phyloP scores from a whole-genome alignment of 2,888 invertebrate species.

The Drosophila mettleri region DNA sequence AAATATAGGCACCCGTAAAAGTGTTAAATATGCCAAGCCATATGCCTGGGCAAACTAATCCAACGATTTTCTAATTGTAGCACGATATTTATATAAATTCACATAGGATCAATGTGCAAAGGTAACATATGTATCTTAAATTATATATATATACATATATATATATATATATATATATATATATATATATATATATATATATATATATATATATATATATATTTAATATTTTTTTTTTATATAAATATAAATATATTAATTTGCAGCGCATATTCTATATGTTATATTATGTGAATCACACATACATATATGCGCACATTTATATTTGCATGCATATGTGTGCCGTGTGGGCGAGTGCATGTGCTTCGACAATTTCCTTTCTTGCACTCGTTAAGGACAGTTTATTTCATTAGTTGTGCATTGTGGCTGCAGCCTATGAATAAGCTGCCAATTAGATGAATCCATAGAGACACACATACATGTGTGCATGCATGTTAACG shows the following conservation, averaged over 20 bases:
- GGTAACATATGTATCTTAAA: no score
- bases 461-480: slow-evolving; percentile 2
- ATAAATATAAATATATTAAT: not conserved
- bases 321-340: not conserved
- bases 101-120: no score
- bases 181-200: not conserved
- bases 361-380: slow-evolving; percentile 37
- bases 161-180: not conserved
- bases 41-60: not conserved
- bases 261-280: no score
- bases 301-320: not conserved
- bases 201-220: not conserved
- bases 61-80: not conserved
- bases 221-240: no score
- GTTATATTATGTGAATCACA: no score
- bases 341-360: slow-evolving; percentile 17
- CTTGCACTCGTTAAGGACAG: slow-evolving; percentile 32
- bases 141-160: not conserved
- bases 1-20: slow-evolving; percentile 2
- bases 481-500: not conserved
- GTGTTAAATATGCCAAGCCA: slow-evolving; percentile 1
- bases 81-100: not conserved
- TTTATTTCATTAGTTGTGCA: slow-evolving; percentile 49
- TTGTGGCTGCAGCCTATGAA: slow-evolving; percentile 42
- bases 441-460: slow-evolving; percentile 37